These are phyloP conservation scores for Gorsachius magnificus DNA, from an alignment of 2,797 vertebrate species.

Conservation along the genomic window DNA sequence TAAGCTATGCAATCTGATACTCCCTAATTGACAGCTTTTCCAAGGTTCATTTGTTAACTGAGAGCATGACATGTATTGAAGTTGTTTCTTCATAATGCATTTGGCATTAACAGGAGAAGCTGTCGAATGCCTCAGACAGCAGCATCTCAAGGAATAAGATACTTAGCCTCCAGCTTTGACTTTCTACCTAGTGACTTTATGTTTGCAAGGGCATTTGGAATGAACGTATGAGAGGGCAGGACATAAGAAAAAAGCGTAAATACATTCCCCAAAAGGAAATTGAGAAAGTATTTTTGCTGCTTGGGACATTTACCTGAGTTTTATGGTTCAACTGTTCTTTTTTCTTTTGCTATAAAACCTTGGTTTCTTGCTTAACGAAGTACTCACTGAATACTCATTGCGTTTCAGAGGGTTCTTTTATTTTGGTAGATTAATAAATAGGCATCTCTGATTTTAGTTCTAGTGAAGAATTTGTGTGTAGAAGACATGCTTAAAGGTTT, in stretches of 20 bases:
- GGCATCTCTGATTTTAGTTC: background rate
- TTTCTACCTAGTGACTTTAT: background rate
- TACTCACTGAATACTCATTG: background rate
- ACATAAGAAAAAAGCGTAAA: background rate
- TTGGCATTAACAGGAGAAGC: conserved; percentile 44
- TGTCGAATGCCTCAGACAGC: background rate
- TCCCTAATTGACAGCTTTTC: conserved; percentile 53
- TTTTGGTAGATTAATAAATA: background rate
- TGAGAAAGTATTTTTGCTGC: background rate
- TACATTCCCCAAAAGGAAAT: background rate
- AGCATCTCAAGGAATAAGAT: background rate
- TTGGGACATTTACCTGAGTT: background rate
- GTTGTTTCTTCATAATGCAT: conserved; percentile 49
- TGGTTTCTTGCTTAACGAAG: background rate
- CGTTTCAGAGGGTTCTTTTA: background rate
- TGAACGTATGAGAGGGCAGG: background rate
- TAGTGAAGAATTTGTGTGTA: background rate
- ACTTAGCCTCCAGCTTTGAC: background rate
- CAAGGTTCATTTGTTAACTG: conserved; percentile 61
- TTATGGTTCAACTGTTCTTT: background rate
- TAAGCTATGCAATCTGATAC: background rate
- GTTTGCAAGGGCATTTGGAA: background rate
- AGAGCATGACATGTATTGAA: conserved; percentile 45
- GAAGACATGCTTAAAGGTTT: background rate
- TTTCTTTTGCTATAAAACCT: background rate